These are phyloP conservation scores for Coregonus suidteri DNA, from an alignment of 2,797 vertebrate genomes.

Conservation along the genomic window DNA sequence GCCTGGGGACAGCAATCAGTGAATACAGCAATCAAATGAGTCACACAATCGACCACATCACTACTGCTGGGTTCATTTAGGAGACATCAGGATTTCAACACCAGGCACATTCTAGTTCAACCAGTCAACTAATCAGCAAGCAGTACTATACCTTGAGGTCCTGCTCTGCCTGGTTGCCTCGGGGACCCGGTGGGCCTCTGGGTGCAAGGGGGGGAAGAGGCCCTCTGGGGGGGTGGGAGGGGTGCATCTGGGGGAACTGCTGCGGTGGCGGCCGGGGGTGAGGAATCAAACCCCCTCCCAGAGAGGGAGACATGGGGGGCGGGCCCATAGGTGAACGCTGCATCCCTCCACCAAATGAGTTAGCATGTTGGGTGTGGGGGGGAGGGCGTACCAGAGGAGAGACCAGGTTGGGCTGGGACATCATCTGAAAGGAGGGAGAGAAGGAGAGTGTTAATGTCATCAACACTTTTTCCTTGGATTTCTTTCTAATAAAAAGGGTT, in stretches of 20 bases:
- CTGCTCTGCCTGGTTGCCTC: conserved; percentile 87
- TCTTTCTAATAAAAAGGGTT: too few relatives aligned
- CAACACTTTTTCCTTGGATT: background rate
- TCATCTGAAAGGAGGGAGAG: conserved; percentile 76
- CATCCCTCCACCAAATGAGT: conserved; percentile 89
- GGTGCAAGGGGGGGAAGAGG: conserved; percentile 82
- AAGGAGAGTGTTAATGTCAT: background rate
- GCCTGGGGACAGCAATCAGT: conserved; percentile 75
- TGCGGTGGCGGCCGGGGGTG: conserved; percentile 87
- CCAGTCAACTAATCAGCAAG: background rate
- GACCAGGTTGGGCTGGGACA: conserved; percentile 95
- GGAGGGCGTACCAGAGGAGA: conserved; percentile 89
- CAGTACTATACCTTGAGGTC: conserved; percentile 83
- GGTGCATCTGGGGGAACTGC: conserved; percentile 79
- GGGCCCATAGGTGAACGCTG: conserved; percentile 91
- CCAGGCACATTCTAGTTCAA: background rate
- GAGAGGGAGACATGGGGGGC: conserved; percentile 82
- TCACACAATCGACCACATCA: conserved; percentile 2
- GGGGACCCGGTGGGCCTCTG: conserved; percentile 76
- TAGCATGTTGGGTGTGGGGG: conserved; percentile 88
- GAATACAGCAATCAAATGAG: background rate
- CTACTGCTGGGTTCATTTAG: background rate
- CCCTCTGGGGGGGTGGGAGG: conserved; percentile 84
- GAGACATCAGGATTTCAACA: background rate
- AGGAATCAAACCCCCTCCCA: conserved; percentile 91